These are phyloP conservation scores for Siniperca knerii DNA, from an alignment of 2,113 vertebrate species.

Conservation along the genomic window DNA sequence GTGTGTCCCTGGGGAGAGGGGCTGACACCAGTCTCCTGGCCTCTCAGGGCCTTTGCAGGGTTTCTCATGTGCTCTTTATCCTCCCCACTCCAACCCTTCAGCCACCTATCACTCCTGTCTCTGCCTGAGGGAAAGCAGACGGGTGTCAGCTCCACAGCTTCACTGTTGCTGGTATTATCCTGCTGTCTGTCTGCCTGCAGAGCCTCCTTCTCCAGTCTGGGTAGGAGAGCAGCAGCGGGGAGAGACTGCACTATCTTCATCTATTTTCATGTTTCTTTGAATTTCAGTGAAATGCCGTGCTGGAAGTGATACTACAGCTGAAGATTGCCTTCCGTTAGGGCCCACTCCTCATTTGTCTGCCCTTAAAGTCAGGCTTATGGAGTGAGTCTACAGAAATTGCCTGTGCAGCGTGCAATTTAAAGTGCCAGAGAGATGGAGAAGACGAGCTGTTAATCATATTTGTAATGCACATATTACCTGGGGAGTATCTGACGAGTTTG, in stretches of 20 bases:
- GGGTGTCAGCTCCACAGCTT: not conserved
- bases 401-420: slow-evolving; percentile 41
- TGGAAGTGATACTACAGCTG: slow-evolving; percentile 28
- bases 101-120: slow-evolving; percentile 36
- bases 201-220: slow-evolving; percentile 20
- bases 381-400: slow-evolving; percentile 44
- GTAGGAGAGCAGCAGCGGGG: slow-evolving; percentile 11
- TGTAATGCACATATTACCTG: slow-evolving; percentile 31
- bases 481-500: slow-evolving; percentile 8
- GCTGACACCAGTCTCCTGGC: slow-evolving; percentile 50
- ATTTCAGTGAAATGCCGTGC: slow-evolving; percentile 16
- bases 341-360: slow-evolving; percentile 47
- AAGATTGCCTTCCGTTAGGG: slow-evolving; percentile 41
- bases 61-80: slow-evolving; percentile 56
- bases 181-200: slow-evolving; percentile 43
- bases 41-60: slow-evolving; percentile 49
- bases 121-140: slow-evolving; percentile 40
- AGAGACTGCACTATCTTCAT: slow-evolving; percentile 27
- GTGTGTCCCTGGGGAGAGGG: slow-evolving; percentile 58
- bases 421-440: slow-evolving; percentile 30
- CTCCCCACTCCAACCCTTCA: slow-evolving; percentile 22
- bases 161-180: slow-evolving; percentile 42
- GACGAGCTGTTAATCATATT: slow-evolving; percentile 43
- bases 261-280: slow-evolving; percentile 49
- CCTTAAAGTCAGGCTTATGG: slow-evolving; percentile 30